Conservation (phyloP, 1,140 invertebrate genomes). For the Rhopalosiphum padi region DNA sequence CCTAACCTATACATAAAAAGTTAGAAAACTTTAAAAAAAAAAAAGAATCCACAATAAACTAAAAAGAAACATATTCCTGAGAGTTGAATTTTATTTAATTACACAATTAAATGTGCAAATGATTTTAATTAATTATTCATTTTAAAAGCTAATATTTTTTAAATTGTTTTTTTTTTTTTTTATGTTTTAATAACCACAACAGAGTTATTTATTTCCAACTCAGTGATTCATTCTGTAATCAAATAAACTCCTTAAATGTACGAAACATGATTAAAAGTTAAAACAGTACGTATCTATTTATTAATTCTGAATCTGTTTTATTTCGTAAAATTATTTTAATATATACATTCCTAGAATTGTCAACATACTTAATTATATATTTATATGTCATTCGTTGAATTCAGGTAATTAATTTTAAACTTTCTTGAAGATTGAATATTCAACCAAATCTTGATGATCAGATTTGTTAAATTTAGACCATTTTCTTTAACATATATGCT, state of each 20-base stretch:
- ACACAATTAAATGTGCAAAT: background rate
- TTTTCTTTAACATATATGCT: background rate
- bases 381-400: background rate
- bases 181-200: background rate
- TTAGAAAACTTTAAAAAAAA: background rate
- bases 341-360: background rate
- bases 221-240: background rate
- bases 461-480: background rate
- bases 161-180: background rate
- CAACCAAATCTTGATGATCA: background rate
- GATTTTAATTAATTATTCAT: background rate
- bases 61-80: background rate
- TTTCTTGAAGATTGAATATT: background rate
- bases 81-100: background rate
- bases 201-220: background rate
- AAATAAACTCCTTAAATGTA: constrained; percentile 16
- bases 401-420: background rate
- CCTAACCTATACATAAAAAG: too few relatives aligned
- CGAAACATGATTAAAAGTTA: background rate
- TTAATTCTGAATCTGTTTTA: background rate
- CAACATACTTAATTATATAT: background rate
- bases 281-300: background rate
- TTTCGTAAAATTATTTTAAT: background rate
- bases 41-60: background rate
- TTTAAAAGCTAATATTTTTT: background rate